Evolutionary conservation across 2,113 vertebrate genomes (phyloP), one percentile per base, ranked within the genome.

Genomic region (Psephotus haematonotus): DNA sequence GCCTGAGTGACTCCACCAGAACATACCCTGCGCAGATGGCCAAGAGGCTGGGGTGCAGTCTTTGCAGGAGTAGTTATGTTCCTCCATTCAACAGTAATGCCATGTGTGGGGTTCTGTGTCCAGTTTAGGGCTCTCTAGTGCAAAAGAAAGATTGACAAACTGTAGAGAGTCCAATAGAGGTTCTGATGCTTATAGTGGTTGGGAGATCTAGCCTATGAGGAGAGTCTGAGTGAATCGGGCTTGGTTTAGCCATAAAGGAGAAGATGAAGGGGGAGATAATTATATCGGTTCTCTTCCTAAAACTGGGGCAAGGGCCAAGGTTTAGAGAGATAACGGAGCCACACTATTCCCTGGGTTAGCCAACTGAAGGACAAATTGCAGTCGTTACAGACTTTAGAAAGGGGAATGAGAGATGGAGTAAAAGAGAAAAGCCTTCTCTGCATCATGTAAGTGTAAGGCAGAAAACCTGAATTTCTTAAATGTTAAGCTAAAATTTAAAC

Each of bases 221-320:
- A 64, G 6, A 59, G 9, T 2, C 43, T 80, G 17, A 35, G 7
- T 7, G 14, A n/a, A n/a, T n/a, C n/a, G 7, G 19, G 6, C 17
- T 64, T 65, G 19, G 11, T 52, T 76, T 52, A 69, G 14, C 16
- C 5, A 37, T 12, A 59, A 59, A 57, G 12, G 17, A 80, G 7
- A 80, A 57, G 19, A 29, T 43, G 13, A 47, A 68, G 17, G 9
- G 7, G 10, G 17, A 71, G 7, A 1, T 41, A 78, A 46, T 78
- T 19, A 53, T 22, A 68, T 19, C 2, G 13, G 31, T 49, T 67
- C 10, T 25, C 6, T 44, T 39, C 28, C 10, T 50, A 55, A 68
- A 68, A 43, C 8, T 0, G 0, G 4, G 7, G 3, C n/a, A 6
- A 50, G 16, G 8, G 3, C 6, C 33, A 89, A 39, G 7, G n/a